Percentiles rank a stretch among this genome's conserved stretches.
phyloP scores from a whole-genome alignment of 2,888 invertebrate species.

The Cremastinae sp. region DNA sequence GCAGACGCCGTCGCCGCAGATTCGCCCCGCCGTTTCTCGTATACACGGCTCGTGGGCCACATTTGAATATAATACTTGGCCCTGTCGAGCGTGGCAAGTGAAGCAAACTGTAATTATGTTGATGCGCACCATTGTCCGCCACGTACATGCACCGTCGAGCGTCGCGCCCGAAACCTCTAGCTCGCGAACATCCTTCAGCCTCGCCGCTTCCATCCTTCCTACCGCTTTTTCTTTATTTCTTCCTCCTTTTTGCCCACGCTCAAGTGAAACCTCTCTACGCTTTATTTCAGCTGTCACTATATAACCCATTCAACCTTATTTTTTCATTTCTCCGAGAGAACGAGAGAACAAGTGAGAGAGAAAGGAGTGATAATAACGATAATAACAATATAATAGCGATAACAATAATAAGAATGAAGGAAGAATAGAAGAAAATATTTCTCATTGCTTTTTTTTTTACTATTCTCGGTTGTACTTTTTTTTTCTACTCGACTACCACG shows the following conservation, averaged over 20 bases:
- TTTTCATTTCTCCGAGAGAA: background rate
- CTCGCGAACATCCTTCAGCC: conserved; percentile 56
- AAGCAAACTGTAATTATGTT: conserved; percentile 80
- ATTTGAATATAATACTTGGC: conserved; percentile 79
- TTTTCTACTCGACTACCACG: conserved; percentile 26
- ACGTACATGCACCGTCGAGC: conserved; percentile 63
- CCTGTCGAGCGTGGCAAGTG: conserved; percentile 69
- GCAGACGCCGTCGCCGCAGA: conserved; percentile 61
- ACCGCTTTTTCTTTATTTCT: conserved; percentile 48
- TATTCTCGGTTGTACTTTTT: conserved; percentile 32
- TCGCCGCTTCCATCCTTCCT: conserved; percentile 23
- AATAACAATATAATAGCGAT: too few relatives aligned
- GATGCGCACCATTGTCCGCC: conserved; percentile 78
- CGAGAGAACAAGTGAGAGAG: too few relatives aligned
- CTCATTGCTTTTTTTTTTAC: background rate
- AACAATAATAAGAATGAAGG: too few relatives aligned
- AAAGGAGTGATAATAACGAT: too few relatives aligned
- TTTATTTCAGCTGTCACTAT: conserved; percentile 52
- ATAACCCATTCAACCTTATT: conserved; percentile 41
- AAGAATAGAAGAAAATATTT: too few relatives aligned
- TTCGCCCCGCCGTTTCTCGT: conserved; percentile 62
- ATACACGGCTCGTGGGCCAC: conserved; percentile 67
- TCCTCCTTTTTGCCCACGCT: conserved; percentile 70
- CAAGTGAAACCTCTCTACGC: conserved; percentile 63
- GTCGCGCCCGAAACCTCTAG: conserved; percentile 69